These are phyloP conservation scores for Morus bassanus DNA, from an alignment of 2,797 vertebrate genomes.

Conservation along the genomic window DNA sequence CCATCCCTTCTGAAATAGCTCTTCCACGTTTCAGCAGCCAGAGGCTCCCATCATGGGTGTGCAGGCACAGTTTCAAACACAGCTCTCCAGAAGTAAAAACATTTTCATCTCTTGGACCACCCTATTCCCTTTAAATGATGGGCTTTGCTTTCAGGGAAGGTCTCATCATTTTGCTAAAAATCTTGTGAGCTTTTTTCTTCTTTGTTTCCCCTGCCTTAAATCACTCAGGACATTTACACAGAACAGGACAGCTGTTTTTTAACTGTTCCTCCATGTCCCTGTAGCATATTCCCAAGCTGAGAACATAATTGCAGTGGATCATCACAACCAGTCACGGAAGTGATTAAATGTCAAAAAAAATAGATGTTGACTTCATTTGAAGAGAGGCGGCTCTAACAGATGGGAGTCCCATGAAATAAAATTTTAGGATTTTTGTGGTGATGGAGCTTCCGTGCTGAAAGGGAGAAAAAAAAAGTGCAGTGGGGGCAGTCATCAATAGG, in stretches of 20 bases:
- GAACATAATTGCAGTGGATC: background rate
- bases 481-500: background rate
- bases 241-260: background rate
- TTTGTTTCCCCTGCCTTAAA: background rate
- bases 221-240: background rate
- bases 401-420: background rate
- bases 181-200: background rate
- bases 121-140: background rate
- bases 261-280: background rate
- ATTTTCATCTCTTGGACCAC: background rate
- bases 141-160: background rate
- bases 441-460: background rate
- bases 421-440: background rate
- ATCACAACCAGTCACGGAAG: background rate
- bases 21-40: background rate
- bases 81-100: background rate
- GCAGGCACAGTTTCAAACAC: background rate
- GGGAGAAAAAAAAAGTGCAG: background rate
- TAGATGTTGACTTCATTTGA: background rate
- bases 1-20: background rate
- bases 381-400: background rate
- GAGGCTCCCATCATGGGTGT: fast-evolving
- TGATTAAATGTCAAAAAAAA: background rate
- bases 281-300: background rate
- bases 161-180: background rate